Conservation (phyloP, 2,888 invertebrate species). For the Hemistola chrysoprasaria region DNA sequence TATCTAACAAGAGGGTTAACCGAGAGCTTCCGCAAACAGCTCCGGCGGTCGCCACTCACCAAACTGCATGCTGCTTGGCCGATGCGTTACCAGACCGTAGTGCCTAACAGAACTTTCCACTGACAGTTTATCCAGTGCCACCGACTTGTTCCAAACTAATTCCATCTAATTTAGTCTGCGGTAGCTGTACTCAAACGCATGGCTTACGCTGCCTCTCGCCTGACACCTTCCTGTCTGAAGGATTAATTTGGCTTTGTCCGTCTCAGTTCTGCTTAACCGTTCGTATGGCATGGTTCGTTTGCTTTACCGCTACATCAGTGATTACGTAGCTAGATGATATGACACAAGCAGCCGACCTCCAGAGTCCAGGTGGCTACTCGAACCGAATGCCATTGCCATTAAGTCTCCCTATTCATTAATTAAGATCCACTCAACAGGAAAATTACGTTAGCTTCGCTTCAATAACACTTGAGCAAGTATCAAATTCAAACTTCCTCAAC, state of each 20-base stretch:
- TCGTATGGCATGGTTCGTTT: conserved; percentile 35
- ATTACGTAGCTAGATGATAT: conserved; percentile 7
- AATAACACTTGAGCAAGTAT: no score
- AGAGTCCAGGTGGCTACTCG: conserved; percentile 8
- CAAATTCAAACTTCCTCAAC: conserved; percentile 2
- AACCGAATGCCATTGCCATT: conserved; percentile 5
- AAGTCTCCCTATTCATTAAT: conserved; percentile 4
- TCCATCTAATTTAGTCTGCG: conserved; percentile 55
- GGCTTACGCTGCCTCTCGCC: conserved; percentile 40
- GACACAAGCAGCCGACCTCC: no score
- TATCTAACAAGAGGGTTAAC: conserved; percentile 35
- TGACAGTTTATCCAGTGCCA: conserved; percentile 49
- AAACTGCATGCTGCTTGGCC: conserved; percentile 28
- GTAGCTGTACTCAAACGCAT: conserved; percentile 38
- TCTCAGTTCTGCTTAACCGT: conserved; percentile 36
- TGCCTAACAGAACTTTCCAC: conserved; percentile 38
- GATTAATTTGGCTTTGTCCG: conserved; percentile 54
- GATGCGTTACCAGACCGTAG: conserved; percentile 32
- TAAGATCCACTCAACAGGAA: conserved; percentile 1
- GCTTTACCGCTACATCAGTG: conserved; percentile 26
- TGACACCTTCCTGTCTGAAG: conserved; percentile 50
- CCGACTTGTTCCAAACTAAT: conserved; percentile 59
- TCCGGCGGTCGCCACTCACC: conserved; percentile 28
- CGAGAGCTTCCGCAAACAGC: conserved; percentile 36
- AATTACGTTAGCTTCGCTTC: conserved; percentile 2